These are phyloP conservation scores for Drosophila seclusa DNA, from an alignment of 2,888 invertebrate genomes.

Conservation along the genomic window DNA sequence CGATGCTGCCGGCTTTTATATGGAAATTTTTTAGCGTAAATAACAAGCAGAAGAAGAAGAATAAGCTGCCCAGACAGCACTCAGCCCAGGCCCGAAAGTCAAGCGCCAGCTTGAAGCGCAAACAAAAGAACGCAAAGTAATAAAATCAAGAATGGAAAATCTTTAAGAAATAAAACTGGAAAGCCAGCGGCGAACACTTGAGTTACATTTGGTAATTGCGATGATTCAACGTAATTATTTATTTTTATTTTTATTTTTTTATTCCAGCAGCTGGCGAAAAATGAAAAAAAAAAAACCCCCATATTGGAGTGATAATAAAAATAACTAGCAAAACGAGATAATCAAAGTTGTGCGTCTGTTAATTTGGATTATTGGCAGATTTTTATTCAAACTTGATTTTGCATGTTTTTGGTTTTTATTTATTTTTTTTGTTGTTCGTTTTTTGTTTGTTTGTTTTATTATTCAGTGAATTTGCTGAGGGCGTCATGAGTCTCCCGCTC, in stretches of 20 bases:
- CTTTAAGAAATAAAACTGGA: background rate
- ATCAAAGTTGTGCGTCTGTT: constrained; percentile 14
- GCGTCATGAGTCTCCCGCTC: constrained; percentile 31
- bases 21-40: constrained; percentile 72
- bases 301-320: constrained; percentile 34
- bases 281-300: constrained; percentile 6
- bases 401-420: background rate
- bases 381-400: constrained; percentile 46
- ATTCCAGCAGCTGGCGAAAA: background rate
- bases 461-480: constrained; percentile 24
- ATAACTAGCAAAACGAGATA: constrained; percentile 60
- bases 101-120: constrained; percentile 4
- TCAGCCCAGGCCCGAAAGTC: background rate
- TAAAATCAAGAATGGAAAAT: constrained; percentile 11
- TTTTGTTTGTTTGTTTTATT: constrained; percentile 19
- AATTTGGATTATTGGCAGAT: constrained; percentile 45
- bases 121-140: constrained; percentile 27
- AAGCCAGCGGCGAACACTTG: background rate
- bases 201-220: background rate
- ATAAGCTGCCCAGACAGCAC: constrained; percentile 10
- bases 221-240: constrained; percentile 9
- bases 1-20: constrained; percentile 63
- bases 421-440: background rate
- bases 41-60: constrained; percentile 40
- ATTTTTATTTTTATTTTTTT: background rate